Evolutionary conservation across 2,888 invertebrate species (phyloP), one percentile per base, ranked within the genome.

Genomic region (Trissolcus japonicus): DNA sequence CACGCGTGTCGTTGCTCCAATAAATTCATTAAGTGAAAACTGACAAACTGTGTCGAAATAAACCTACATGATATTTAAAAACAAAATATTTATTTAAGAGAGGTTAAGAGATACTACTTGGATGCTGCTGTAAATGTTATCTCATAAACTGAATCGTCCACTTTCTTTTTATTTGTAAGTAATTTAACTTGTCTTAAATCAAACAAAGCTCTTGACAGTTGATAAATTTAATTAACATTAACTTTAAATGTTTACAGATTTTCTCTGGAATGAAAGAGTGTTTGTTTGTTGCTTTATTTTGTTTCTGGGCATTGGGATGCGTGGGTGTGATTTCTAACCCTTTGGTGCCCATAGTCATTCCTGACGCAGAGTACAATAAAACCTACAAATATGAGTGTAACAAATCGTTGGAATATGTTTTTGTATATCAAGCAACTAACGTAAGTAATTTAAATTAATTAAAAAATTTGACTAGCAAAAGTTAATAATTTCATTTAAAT

Each of bases 401-500:
- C 59, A 78, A 78, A 35, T 82, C 80, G 6, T 21, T 85, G 16
- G 89, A 89, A 81, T 88, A 87, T 82, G 85, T 89, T 29, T 88
- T 87, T 66, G 78, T 88, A 17, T 89, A 86, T 63, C 79, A 80
- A 35, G 79, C 83, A 35, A 80, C 56, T 11, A 81, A 81, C 78
- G 89, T 88, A 81, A 86, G 83, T 84, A 60, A 51, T 35, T 16
- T 16, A 11, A 9, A 48, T 6, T 6, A 3, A 48, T 17, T 3
- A n/a, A 16, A 16, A 48, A 16, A 4, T 1, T n/a, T 43, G 13
- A 3, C 13, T 13, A 11, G 14, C 11, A 51, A 51, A 21, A 51
- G n/a, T n/a, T 51, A 17, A 51, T 21, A 1, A 51, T 17, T 25
- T 25, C 4, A 4, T 25, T 48, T 48, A 2, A 48, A 9, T 16